These are phyloP conservation scores for Nysson spinosus DNA, from an alignment of 2,888 invertebrate species.

Conservation along the genomic window DNA sequence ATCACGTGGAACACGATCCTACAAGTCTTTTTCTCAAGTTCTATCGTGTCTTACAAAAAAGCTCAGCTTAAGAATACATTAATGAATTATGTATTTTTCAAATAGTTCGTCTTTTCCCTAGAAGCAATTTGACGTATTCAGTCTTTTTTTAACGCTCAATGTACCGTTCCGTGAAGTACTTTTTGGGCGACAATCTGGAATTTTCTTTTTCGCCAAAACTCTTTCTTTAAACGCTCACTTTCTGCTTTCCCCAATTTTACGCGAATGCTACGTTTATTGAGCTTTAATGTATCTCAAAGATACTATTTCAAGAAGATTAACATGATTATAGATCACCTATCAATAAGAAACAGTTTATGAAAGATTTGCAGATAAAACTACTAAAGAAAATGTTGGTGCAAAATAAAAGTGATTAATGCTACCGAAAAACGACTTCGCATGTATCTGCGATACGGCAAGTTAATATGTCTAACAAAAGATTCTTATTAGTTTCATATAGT, in stretches of 20 bases:
- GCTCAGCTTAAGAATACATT: conserved; percentile 48
- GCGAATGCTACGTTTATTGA: neutral
- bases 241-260: neutral
- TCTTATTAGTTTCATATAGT: conserved; percentile 26
- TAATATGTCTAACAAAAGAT: conserved; percentile 16
- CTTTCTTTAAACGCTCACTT: conserved; percentile 8
- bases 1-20: conserved; percentile 47
- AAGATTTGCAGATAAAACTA: too few relatives aligned
- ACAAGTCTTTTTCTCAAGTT: conserved; percentile 36
- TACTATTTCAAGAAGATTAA: neutral
- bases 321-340: neutral
- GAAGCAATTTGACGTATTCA: conserved; percentile 55
- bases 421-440: conserved; percentile 15
- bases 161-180: neutral
- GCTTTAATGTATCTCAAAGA: neutral
- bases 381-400: too few relatives aligned
- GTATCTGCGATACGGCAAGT: neutral
- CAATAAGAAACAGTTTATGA: too few relatives aligned
- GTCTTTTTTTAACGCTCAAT: conserved; percentile 51
- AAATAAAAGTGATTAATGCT: conserved; percentile 23
- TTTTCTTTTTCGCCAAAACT: conserved; percentile 30
- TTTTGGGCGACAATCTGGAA: conserved; percentile 41
- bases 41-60: conserved; percentile 38
- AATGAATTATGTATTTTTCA: conserved; percentile 27
- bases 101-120: conserved; percentile 14